Evolutionary conservation across 2,888 invertebrate species (phyloP), one percentile per base, ranked within the genome.

Genomic region (Kuschelorhynchus macadamiae): DNA sequence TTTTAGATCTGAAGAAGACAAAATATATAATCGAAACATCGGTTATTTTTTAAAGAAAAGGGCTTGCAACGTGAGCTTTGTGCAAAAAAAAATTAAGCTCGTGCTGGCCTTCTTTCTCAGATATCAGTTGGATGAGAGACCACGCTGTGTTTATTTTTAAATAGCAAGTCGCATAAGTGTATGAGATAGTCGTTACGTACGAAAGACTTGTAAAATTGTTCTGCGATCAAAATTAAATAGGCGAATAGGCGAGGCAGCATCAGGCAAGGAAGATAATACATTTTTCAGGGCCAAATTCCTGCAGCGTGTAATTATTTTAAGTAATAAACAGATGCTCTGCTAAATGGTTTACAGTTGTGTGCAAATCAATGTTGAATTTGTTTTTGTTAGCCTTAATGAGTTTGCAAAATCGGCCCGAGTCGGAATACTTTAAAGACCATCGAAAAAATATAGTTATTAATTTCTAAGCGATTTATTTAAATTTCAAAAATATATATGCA

Each of bases 241-340:
- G 41, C 46, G 44, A 61, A 32, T 52, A 61, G 61, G 61, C 57
- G 49, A 50, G 68, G 59, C 59, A 39, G 44, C 61, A 52, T n/a
- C n/a, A n/a, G n/a, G n/a, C n/a, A n/a, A 52, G 68, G 68, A 68
- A 68, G 68, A 68, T 63, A 67, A 74, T 74, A 73, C 72, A 73
- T 59, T 71, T 74, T 74, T 75, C 74, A 75, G 66, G 75, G 75
- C 72, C 75, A 67, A 74, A 75, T 75, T 75, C 75, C 73, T 55
- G 53, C 71, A 66, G 52, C 50, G 47, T 68, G 72, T 72, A 74
- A 74, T 74, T 74, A 74, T 74, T 74, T 71, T 71, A n/a, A 67
- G 75, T 73, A 72, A 75, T 74, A 74, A 75, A 74, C 74, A 75
- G 74, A 75, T 75, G 75, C 73, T 72, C 67, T 69, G 47, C 36